These are phyloP conservation scores for Gorsachius magnificus DNA, from an alignment of 2,797 vertebrate genomes.

Conservation along the genomic window DNA sequence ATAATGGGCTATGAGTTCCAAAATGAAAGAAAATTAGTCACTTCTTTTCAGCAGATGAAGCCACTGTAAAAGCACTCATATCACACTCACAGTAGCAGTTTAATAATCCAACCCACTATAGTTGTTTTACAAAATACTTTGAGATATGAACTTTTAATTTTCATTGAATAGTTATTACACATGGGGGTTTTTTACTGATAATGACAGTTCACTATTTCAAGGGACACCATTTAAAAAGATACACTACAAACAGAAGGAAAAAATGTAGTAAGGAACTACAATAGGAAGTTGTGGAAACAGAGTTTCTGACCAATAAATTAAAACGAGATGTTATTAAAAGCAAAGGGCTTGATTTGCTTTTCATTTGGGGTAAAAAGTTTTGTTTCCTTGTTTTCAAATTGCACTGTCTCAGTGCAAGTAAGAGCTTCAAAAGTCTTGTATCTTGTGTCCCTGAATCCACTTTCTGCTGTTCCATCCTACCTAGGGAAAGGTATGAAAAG, in stretches of 20 bases:
- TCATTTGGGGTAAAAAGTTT: not conserved
- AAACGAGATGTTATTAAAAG: slow-evolving; percentile 6
- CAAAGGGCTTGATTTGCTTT: not conserved
- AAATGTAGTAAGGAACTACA: not conserved
- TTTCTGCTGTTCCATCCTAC: not conserved
- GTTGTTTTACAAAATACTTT: not conserved
- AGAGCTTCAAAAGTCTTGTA: not conserved
- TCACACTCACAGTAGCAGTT: not conserved
- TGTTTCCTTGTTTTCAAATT: not conserved
- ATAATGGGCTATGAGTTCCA: slow-evolving; percentile 41
- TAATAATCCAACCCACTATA: not conserved
- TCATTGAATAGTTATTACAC: not conserved
- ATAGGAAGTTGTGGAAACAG: not conserved
- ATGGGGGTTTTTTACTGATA: not conserved
- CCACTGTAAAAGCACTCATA: not conserved
- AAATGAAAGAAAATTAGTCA: slow-evolving; percentile 13
- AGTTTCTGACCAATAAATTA: not conserved
- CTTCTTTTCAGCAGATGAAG: slow-evolving; percentile 29
- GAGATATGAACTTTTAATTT: not conserved
- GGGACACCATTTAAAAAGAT: not conserved
- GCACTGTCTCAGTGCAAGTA: not conserved
- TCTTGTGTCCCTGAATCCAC: not conserved
- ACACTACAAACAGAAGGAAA: not conserved
- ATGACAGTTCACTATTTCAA: not conserved
- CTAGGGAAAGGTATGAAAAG: not conserved